phyloP scores from a whole-genome alignment of 1,140 invertebrate genomes.

The Trachymyrmex septentrionalis region DNA sequence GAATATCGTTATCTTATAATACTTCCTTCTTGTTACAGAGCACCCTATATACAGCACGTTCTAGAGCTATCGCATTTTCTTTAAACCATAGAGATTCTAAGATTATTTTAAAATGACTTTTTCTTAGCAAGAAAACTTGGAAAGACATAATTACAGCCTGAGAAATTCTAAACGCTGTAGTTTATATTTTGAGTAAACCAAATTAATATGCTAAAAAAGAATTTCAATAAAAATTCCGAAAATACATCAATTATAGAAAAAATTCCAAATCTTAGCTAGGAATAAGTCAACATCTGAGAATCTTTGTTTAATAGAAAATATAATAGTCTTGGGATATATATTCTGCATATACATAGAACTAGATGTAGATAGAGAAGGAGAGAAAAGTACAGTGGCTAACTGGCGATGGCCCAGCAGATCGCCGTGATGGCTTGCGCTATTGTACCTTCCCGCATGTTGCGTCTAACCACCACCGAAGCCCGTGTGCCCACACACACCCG shows the following conservation, averaged over 20 bases:
- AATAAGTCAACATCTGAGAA: slow-evolving; percentile 7
- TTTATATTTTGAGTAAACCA: neutral
- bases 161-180: neutral
- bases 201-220: neutral
- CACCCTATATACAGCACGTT: slow-evolving; percentile 44
- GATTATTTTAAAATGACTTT: slow-evolving; percentile 43
- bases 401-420: slow-evolving; percentile 76
- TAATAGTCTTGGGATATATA: slow-evolving; percentile 47
- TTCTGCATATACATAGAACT: slow-evolving; percentile 53
- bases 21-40: slow-evolving; percentile 51
- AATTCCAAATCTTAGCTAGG: neutral
- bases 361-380: slow-evolving; percentile 70
- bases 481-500: slow-evolving; percentile 67
- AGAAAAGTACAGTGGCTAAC: slow-evolving; percentile 77
- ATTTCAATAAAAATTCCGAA: neutral
- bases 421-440: slow-evolving; percentile 74
- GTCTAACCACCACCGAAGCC: slow-evolving; percentile 73
- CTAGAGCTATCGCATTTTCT: slow-evolving; percentile 42
- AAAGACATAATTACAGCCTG: neutral
- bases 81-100: slow-evolving; percentile 21
- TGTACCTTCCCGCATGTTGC: slow-evolving; percentile 79
- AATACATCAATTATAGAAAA: neutral
- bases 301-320: slow-evolving; percentile 12
- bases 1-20: slow-evolving; percentile 37
- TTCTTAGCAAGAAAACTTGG: neutral